Percentiles rank a stretch among this genome's conserved stretches.
Evolutionary conservation across 2,113 vertebrate genomes (phyloP).

Genomic region (Tragelaphus strepsiceros): DNA sequence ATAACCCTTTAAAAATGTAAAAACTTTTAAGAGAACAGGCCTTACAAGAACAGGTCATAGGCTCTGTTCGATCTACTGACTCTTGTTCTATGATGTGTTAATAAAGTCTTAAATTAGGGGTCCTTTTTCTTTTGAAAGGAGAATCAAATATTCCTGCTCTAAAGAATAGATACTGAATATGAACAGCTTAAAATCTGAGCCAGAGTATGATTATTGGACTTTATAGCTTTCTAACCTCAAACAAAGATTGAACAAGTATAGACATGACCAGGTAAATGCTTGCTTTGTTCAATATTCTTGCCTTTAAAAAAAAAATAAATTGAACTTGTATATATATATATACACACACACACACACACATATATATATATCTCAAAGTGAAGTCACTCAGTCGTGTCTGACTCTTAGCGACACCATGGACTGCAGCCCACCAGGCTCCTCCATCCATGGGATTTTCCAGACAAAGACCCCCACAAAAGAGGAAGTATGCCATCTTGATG

Average conservation of each 20-base stretch:
- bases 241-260: constrained; percentile 52
- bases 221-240: constrained; percentile 52
- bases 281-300: constrained; percentile 53
- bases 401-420: too few species aligned
- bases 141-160: not conserved
- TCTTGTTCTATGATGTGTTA: not conserved
- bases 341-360: too few species aligned
- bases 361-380: too few species aligned
- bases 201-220: constrained; percentile 34
- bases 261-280: constrained; percentile 53
- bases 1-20: not conserved
- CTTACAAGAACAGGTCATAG: not conserved
- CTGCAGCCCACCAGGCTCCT: too few species aligned
- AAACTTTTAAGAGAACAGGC: not conserved
- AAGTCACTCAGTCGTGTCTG: too few species aligned
- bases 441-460: too few species aligned
- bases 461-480: not conserved
- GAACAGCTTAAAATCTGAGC: constrained; percentile 41
- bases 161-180: constrained; percentile 35
- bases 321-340: not conserved
- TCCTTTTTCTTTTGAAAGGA: not conserved
- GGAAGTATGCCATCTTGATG: not conserved
- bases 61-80: not conserved
- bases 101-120: not conserved
- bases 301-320: not conserved